Base-by-base conservation (phyloP, 2,797 vertebrate species). In the Hybognathus amarus region DNA sequence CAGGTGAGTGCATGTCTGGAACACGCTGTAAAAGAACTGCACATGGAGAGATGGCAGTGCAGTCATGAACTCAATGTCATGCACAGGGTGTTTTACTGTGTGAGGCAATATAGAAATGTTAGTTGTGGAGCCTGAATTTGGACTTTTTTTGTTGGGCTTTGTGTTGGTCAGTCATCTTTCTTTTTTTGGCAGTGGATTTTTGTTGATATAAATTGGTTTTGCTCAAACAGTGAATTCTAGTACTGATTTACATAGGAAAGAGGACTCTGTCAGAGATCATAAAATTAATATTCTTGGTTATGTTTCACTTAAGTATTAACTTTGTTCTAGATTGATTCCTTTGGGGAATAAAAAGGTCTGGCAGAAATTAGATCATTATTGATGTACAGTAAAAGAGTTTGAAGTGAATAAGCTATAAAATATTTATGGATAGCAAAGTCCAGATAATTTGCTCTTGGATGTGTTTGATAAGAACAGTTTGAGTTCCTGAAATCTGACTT, bases 1-100 rank as follows among this genome's bases (percentile, higher is more conserved):
- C 94, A 95, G 94, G 94, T 95, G 93, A 93, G 92, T 92, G 94
- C 94, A 93, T 92, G 95, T 91, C 92, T 93, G 87, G 91, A 93
- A 90, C 92, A 94, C 92, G 90, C 91, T 89, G 91, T 91, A 91
- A 90, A 90, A 90, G 40, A 87, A 78, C 42, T 71, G 76, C 91
- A 92, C 63, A 82, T 75, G 61, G 70, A 63, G 77, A 59, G 77
- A 75, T 50, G 64, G 63, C 30, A 15, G 77, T 45, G 75, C 79
- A 36, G 54, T 42, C 24, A 47, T 76, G 36, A 71, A 30, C 63
- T 66, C 13, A 18, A 20, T 56, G 47, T 56, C 15, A 40, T 64
- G 20, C 33, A 56, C 15, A 40, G 77, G 13, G 22, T 70, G 24
- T 20, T 80, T 30, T 56, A 56, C 33, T 42, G 17, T 56, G n/a